Evolutionary conservation across 2,888 invertebrate genomes (phyloP), one percentile per base, ranked within the genome.

Genomic region (Listrodromus nycthemerus): DNA sequence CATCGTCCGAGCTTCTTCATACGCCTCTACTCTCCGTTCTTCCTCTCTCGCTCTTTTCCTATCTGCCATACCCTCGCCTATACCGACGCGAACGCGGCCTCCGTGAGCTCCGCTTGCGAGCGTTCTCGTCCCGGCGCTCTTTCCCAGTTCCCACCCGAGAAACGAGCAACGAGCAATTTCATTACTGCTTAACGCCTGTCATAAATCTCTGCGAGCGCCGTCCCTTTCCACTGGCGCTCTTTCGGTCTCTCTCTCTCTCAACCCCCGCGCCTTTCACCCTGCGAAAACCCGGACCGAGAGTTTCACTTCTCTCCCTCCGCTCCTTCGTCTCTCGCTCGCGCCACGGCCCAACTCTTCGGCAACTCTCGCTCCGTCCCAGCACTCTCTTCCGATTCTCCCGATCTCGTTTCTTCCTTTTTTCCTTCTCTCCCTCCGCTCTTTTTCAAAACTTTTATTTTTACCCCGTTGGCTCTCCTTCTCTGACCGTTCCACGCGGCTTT

Each of bases 111-210:
- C 27, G 30, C 79, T 45, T 84, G 66, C 71, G 75, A 70, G 80
- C 69, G 70, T 80, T 80, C 58, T 50, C 58, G 65, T 83, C 80
- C 75, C 80, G 82, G 82, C 79, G 81, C 83, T 85, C 84, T 48
- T 48, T 83, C 91, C 87, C 86, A 87, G 88, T 87, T 89, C 89
- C 87, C 89, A 87, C 89, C 88, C 86, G 88, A 90, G 91, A 91
- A 92, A 92, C 92, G 92, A 92, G 92, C 92, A 93, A 92, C 93
- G 93, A 93, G 94, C 94, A 94, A 94, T 94, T 94, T 94, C 94
- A 94, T 94, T 94, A 94, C 94, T 93, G 93, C 93, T 94, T 93
- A 94, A 94, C 94, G 93, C 93, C 93, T 92, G 92, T 93, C 93
- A 94, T 94, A 94, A 94, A 94, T 94, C 94, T 93, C 91, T 91